These are phyloP conservation scores for Bucorvus abyssinicus DNA, from an alignment of 2,797 vertebrate genomes.

Conservation along the genomic window DNA sequence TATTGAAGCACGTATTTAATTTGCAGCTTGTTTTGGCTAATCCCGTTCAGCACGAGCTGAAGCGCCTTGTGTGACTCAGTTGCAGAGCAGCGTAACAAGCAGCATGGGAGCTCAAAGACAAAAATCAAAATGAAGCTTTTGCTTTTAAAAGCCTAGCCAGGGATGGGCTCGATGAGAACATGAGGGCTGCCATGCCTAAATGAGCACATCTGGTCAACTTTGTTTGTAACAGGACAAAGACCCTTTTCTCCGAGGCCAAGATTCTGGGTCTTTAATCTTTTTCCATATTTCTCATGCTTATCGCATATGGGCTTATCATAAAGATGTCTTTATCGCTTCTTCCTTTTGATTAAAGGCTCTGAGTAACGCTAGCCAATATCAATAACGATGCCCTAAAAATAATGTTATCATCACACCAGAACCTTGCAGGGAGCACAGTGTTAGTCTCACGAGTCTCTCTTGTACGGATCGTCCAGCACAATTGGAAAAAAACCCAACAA, in stretches of 20 bases:
- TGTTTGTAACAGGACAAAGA: constrained; percentile 61
- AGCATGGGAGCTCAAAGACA: background rate
- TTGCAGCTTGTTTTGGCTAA: background rate
- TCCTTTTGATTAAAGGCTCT: constrained; percentile 57
- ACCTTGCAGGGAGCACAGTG: background rate
- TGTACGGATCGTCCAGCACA: background rate
- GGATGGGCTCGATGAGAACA: background rate
- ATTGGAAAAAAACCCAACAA: background rate
- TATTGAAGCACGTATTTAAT: background rate
- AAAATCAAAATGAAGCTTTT: background rate
- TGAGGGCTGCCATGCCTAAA: constrained; percentile 14
- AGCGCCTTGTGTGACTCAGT: background rate
- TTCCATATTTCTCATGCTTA: constrained; percentile 70
- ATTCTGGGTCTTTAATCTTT: constrained; percentile 71
- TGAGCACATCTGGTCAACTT: constrained; percentile 63
- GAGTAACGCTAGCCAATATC: constrained; percentile 42
- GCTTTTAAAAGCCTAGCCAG: background rate
- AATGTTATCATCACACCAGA: constrained; percentile 19
- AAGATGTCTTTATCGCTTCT: constrained; percentile 62
- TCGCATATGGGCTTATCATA: constrained; percentile 18
- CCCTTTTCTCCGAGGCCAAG: constrained; percentile 62
- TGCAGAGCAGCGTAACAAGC: background rate
- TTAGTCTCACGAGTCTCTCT: background rate
- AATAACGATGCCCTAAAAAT: constrained; percentile 40
- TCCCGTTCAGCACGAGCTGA: background rate